Conservation (phyloP, 2,888 invertebrate genomes). For the Stomorhina lunata region DNA sequence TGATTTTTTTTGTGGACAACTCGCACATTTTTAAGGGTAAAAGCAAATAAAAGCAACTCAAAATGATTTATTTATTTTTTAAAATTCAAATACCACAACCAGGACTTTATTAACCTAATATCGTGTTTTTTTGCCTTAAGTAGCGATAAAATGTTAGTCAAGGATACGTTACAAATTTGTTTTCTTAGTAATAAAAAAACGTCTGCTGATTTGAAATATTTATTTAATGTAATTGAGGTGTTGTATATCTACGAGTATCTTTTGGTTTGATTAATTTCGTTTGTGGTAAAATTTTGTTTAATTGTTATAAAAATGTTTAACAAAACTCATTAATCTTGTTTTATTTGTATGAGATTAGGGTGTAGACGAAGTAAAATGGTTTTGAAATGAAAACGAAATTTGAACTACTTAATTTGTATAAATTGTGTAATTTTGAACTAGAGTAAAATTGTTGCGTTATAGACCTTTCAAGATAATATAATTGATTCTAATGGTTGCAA, state of each 20-base stretch:
- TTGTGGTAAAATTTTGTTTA: neutral
- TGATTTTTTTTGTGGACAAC: constrained; percentile 21
- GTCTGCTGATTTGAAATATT: neutral
- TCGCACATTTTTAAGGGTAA: neutral
- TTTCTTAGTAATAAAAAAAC: neutral
- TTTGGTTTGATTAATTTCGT: neutral
- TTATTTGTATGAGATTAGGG: constrained; percentile 20
- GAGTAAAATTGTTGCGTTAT: neutral
- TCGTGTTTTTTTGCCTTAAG: neutral
- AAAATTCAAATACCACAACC: no score
- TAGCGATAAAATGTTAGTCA: neutral
- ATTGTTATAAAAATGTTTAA: neutral
- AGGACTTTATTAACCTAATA: neutral
- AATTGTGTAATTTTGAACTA: neutral
- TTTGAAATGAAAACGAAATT: neutral
- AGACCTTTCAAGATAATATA: neutral
- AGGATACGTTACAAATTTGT: neutral
- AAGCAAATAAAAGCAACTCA: neutral
- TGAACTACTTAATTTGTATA: neutral
- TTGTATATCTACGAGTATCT: neutral
- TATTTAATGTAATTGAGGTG: neutral
- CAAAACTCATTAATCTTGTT: constrained; percentile 35
- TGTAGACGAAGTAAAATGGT: neutral
- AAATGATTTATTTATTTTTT: constrained; percentile 42
- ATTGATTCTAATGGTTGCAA: neutral